Evolutionary conservation across 2,113 vertebrate species (phyloP), one percentile per base, ranked within the genome.

Genomic region (Tragelaphus strepsiceros): DNA sequence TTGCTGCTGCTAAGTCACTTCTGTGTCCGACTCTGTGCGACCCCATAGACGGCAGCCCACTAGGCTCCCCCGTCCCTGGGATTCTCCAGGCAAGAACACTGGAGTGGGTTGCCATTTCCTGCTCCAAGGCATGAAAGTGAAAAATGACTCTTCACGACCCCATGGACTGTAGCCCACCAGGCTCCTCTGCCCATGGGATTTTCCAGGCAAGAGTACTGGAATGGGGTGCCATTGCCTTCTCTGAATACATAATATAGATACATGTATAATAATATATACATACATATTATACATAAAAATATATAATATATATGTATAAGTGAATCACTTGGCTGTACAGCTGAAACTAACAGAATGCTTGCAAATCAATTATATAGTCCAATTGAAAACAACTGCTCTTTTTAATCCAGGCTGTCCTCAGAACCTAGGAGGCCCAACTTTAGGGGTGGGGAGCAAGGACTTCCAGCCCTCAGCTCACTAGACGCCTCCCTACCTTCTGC

Each of bases 381-480:
- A 46, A 28, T 78, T 46, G 28, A 16, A 78, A 78, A 46, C 39
- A 78, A 9, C 12, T 4, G 24, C 5, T 13, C 9, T 4, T 35
- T 21, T 46, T 7, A 56, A 32, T 26, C 5, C 46, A 3, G 0
- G n/a, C 14, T 19, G 6, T 24, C 32, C 59, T 58, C 4, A 1
- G 90, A 39, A n/a, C 49, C 78, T 8, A 1, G 15, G 51, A 53
- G 2, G 10, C 14, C 4, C 19, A 11, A n/a, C 11, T 30, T 3
- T 3, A 11, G 5, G 11, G 13, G 12, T 21, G n/a, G 7, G 14
- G 3, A 10, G 0, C 7, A 8, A 14, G 46, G 15, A 39, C 3
- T n/a, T 61, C 21, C 17, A 35, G 43, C 2, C 19, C 39, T 77
- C 15, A 10, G 14, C 28, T 88, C 28, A 12, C 9, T 13, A 43